These are phyloP conservation scores for Sericinus montela DNA, from an alignment of 2,888 invertebrate genomes.

Conservation along the genomic window DNA sequence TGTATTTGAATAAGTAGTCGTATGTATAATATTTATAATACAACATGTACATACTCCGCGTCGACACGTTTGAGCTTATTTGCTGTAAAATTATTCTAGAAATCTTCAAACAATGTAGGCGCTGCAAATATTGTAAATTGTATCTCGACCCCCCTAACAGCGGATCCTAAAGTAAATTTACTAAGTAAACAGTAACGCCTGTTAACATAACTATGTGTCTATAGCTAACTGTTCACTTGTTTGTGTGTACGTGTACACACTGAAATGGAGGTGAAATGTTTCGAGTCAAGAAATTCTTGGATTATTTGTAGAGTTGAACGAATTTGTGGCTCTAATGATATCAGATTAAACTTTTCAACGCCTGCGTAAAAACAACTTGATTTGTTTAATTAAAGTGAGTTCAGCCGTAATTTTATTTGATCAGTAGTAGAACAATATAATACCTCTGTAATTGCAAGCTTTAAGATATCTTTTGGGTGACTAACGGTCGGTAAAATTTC, in stretches of 20 bases:
- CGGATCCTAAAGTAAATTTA: constrained; percentile 6
- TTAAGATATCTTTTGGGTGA: no score
- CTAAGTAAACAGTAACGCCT: background rate
- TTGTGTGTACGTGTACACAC: background rate
- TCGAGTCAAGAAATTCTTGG: background rate
- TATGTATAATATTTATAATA: no score
- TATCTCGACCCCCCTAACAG: constrained; percentile 18
- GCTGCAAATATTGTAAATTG: constrained; percentile 6
- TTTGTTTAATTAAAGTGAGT: no score
- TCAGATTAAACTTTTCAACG: no score
- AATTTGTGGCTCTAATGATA: no score
- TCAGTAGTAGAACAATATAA: no score
- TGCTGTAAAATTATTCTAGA: background rate
- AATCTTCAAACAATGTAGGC: constrained; percentile 2
- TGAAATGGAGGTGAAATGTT: background rate
- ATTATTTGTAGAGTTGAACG: background rate
- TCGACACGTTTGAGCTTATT: background rate
- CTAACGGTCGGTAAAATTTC: no score
- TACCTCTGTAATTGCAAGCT: no score
- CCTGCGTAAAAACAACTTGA: no score
- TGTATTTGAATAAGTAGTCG: no score
- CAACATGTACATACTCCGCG: background rate
- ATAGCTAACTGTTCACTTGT: background rate
- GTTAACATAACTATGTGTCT: background rate
- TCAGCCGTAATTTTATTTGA: no score